A percentile compares a stretch with the other conserved stretches of the same genome.
These are phyloP conservation scores for Luehdorfia chinensis DNA, from an alignment of 1,140 invertebrate genomes.

Conservation along the genomic window DNA sequence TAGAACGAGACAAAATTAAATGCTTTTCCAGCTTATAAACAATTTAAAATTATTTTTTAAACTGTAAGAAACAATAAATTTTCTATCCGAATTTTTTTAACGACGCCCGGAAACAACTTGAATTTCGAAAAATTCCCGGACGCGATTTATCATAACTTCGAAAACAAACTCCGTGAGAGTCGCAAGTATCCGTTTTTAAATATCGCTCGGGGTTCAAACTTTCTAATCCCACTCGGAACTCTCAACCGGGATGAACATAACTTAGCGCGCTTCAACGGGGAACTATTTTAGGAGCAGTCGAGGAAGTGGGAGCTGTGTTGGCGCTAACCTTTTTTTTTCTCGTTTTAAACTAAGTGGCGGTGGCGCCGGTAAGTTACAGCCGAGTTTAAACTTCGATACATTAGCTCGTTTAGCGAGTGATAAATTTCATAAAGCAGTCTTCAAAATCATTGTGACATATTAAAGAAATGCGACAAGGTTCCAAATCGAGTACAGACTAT, in stretches of 20 bases:
- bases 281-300: conserved; percentile 12
- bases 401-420: conserved; percentile 3
- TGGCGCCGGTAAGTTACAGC: conserved; percentile 12
- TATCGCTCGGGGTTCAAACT: conserved; percentile 5
- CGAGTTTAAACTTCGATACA: background rate
- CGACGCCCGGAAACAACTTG: background rate
- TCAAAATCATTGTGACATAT: no score
- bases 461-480: no score
- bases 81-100: background rate
- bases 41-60: no score
- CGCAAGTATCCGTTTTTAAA: conserved; percentile 17
- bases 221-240: conserved; percentile 10
- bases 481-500: no score
- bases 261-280: conserved; percentile 7
- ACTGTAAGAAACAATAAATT: background rate
- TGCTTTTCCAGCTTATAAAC: no score
- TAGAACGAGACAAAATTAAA: no score
- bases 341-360: conserved; percentile 12
- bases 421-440: no score
- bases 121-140: conserved; percentile 2
- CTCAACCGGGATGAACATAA: conserved; percentile 9
- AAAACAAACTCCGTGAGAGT: conserved; percentile 15
- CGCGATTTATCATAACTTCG: conserved; percentile 22
- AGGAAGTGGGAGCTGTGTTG: background rate
- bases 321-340: conserved; percentile 3